Base-by-base conservation (phyloP, 2,888 invertebrate species). In the Dermolepida albohirtum region DNA sequence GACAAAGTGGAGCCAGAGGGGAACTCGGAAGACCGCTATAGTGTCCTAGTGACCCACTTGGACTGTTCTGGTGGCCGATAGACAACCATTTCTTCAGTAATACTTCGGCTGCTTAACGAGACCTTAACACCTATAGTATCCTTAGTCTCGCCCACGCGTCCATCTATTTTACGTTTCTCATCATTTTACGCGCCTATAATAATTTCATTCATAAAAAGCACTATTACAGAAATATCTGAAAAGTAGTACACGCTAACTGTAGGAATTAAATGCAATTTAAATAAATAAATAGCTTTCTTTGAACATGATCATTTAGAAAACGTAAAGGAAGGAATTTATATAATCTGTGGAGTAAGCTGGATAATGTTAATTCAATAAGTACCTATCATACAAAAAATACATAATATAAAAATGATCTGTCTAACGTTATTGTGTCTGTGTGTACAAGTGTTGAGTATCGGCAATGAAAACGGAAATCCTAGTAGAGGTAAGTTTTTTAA, bases 1-100 rank as follows among this genome's bases (percentile, higher is more conserved):
- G 74, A 78, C 74, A 76, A 72, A 72, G 76, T 76, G 78, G 77
- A 72, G 73, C 70, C 66, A 69, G 52, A 67, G 52, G 73, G 73
- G 73, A 73, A 75, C 72, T 74, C 76, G 77, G 78, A 79, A 79
- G 79, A 81, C 82, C 82, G 82, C 81, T 81, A 81, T 79, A 75
- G 78, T 80, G 81, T 80, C 81, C 82, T 78, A 82, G 81, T 83
- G 81, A 83, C 83, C 83, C 79, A 82, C 79, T 80, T 82, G 75
- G 75, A 75, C 69, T 78, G 82, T 78, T 79, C 81, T 78, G 81
- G 79, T 83, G 82, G 80, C 82, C 83, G 82, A 82, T 80, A 82
- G 80, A 79, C 78, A 75, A 76, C 74, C 78, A 76, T 77, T 74
- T 78, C 78, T 77, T 79, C 78, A 79, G 79, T 79, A 77, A 76